These are phyloP conservation scores for Amiota communis DNA, from an alignment of 2,888 invertebrate species.

Conservation along the genomic window DNA sequence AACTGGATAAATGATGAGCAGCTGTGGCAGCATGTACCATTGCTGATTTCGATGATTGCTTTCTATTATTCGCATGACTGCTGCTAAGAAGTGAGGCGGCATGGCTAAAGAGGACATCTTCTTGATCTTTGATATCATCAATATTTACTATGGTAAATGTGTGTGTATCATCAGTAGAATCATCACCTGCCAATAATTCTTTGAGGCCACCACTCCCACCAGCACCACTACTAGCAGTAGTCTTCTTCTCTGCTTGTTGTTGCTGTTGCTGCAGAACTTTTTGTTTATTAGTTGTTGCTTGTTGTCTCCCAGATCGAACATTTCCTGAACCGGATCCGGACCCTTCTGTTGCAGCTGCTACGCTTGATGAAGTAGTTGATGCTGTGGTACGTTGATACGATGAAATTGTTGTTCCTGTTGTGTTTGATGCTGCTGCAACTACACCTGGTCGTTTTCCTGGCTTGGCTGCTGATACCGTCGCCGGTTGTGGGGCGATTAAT, in stretches of 20 bases:
- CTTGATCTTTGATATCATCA: constrained; percentile 72
- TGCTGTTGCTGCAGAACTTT: not conserved
- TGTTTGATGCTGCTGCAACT: too few relatives aligned
- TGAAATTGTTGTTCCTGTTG: not conserved
- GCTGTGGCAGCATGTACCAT: constrained; percentile 34
- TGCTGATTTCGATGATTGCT: constrained; percentile 20
- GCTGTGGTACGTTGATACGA: not conserved
- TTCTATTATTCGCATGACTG: not conserved
- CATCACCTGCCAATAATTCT: constrained; percentile 31
- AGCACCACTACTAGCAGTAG: constrained; percentile 1
- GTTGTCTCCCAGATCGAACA: not conserved
- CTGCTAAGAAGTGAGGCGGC: constrained; percentile 47
- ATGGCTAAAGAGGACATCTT: constrained; percentile 58
- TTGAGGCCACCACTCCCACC: not conserved
- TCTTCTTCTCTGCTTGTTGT: constrained; percentile 27
- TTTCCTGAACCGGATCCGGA: not conserved
- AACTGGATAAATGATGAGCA: constrained; percentile 27
- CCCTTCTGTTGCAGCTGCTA: not conserved
- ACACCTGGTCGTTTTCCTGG: not conserved
- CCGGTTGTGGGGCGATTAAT: not conserved
- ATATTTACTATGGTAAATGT: constrained; percentile 73
- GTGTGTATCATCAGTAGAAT: constrained; percentile 66
- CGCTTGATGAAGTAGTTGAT: not conserved
- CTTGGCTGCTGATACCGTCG: not conserved
- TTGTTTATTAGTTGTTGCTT: constrained; percentile 8